Evolutionary conservation across 1,140 invertebrate genomes (phyloP).

Genomic region (Saxidomus purpurata): DNA sequence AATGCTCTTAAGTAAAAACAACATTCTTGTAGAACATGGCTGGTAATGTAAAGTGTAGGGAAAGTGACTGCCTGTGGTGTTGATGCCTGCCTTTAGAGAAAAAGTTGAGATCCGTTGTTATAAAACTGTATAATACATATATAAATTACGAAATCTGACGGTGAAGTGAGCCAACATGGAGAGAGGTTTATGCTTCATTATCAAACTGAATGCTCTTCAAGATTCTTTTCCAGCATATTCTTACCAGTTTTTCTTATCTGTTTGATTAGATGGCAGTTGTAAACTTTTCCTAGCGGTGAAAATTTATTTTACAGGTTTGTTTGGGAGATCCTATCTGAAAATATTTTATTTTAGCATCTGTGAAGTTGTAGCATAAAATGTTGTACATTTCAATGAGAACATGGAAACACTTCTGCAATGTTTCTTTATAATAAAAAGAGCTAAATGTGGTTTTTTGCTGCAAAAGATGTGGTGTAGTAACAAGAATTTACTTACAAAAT

Average conservation of each 20-base stretch:
- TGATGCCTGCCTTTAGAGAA: background rate
- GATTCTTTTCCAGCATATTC: background rate
- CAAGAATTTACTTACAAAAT: too few relatives aligned
- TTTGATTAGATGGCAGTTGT: background rate
- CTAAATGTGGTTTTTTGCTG: too few relatives aligned
- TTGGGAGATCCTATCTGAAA: background rate
- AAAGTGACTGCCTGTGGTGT: background rate
- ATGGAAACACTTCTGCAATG: too few relatives aligned
- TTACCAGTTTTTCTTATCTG: conserved; percentile 5
- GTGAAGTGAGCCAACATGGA: background rate
- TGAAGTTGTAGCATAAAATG: background rate
- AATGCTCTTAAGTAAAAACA: too few relatives aligned
- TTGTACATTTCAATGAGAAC: too few relatives aligned
- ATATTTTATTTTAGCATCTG: background rate
- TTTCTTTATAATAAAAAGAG: too few relatives aligned
- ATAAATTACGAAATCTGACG: background rate
- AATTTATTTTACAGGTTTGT: conserved; percentile 17
- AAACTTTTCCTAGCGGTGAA: background rate
- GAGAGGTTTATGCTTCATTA: conserved; percentile 1
- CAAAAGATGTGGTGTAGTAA: too few relatives aligned
- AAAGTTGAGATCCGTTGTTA: background rate
- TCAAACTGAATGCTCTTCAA: background rate
- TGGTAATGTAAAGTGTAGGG: too few relatives aligned
- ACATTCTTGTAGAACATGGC: too few relatives aligned
- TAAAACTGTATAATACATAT: background rate